These are phyloP conservation scores for Cydia pomonella DNA, from an alignment of 1,140 invertebrate genomes.

Conservation along the genomic window DNA sequence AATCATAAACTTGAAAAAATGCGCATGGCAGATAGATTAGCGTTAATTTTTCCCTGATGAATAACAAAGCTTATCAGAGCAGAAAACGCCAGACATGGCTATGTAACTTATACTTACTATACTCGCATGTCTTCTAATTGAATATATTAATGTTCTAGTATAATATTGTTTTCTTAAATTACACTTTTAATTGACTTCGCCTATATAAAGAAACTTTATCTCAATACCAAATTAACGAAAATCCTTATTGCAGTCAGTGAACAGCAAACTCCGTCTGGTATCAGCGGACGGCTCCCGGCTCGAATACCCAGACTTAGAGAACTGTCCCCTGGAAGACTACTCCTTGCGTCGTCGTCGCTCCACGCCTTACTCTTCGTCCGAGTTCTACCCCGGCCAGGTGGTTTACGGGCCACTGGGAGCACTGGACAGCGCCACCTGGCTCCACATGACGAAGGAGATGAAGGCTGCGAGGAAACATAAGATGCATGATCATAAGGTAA, in stretches of 20 bases:
- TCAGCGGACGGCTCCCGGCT: conserved; percentile 84
- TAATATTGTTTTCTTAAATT: background rate
- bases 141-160: background rate
- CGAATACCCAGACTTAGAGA: conserved; percentile 85
- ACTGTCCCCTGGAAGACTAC: conserved; percentile 82
- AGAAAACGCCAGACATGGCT: background rate
- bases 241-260: conserved; percentile 76
- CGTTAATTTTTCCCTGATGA: too few species aligned
- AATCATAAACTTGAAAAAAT: too few species aligned
- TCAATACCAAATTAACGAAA: background rate
- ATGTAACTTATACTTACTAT: background rate
- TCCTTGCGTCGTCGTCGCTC: conserved; percentile 72
- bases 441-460: conserved; percentile 88
- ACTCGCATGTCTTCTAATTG: background rate
- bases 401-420: conserved; percentile 86
- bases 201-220: too few species aligned
- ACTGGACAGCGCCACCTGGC: conserved; percentile 89
- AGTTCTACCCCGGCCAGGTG: conserved; percentile 90
- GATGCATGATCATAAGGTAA: conserved; percentile 79
- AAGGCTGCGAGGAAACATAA: conserved; percentile 85
- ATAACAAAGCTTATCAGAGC: background rate
- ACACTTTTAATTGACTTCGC: too few species aligned
- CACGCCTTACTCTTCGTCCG: conserved; percentile 75
- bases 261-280: conserved; percentile 85
- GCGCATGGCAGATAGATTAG: too few species aligned